phyloP scores from a whole-genome alignment of 2,797 vertebrate species.

The Podarcis siculus region DNA sequence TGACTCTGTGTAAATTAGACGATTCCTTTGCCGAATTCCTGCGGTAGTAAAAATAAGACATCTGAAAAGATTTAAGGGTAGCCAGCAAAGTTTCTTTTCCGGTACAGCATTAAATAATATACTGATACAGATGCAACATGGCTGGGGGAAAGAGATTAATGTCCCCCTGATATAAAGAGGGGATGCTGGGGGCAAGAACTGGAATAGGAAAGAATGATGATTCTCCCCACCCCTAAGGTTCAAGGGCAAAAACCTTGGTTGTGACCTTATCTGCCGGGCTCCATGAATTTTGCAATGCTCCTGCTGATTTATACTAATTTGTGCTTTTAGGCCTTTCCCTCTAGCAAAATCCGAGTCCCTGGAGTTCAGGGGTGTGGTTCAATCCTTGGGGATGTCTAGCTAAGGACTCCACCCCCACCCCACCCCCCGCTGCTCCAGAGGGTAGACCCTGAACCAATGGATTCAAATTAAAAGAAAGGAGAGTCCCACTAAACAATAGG shows the following conservation, averaged over 20 bases:
- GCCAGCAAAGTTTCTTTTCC: conserved; percentile 55
- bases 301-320: not conserved
- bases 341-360: too few species aligned
- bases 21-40: conserved; percentile 55
- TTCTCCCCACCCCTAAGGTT: not conserved
- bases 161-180: not conserved
- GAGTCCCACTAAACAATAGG: too few species aligned
- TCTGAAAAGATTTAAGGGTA: conserved; percentile 57
- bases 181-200: conserved; percentile 6
- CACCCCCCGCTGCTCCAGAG: too few species aligned
- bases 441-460: too few species aligned
- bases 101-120: conserved; percentile 16
- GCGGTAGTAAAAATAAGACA: conserved; percentile 43
- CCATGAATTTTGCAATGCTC: not conserved
- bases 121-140: not conserved
- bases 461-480: too few species aligned
- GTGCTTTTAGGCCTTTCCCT: not conserved
- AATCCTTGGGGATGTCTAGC: too few species aligned
- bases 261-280: conserved; percentile 7
- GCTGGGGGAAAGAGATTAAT: conserved; percentile 20
- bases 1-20: conserved; percentile 70
- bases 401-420: too few species aligned
- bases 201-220: not conserved
- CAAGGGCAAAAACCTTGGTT: not conserved
- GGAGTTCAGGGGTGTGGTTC: too few species aligned